Base-by-base conservation (phyloP, 2,888 invertebrate genomes). In the Pasiphila rectangulata region DNA sequence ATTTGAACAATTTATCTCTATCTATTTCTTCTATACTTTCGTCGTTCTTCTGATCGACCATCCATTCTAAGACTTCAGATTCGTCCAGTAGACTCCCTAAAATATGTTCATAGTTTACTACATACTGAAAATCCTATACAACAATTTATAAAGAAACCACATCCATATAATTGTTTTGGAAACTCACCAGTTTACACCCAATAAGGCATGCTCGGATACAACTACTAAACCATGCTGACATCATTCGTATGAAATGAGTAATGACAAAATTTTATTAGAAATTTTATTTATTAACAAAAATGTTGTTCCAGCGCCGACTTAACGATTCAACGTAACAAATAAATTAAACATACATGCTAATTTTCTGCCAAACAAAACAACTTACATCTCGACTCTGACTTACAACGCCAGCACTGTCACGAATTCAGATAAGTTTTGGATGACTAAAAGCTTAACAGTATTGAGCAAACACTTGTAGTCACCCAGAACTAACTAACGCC, bases 1-100 rank as follows among this genome's bases (percentile, higher is more conserved):
- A 95, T 69, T 95, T 94, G 73, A 92, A 92, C 27, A 97, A 88
- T 65, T 92, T 91, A 37, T 96, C 95, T 65, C 97, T 91, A 68
- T 95, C 93, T 54, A 97, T 95, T 76, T 96, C 95, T 76, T 96
- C 96, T 61, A 97, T 96, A 71, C 96, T 96, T 75, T 95, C 95
- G 75, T 97, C 97, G 76, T 94, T 94, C 75, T 96, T 96, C 78
- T 97, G 97, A 75, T 94, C 94, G 48, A 95, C 91, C 92, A 97
- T 95, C 97, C 97, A 97, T 64, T 95, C 94, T 61, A 97, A 90
- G 3, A 97, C 96, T 75, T 94, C 94, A 35, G 90, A 90, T 79
- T 96, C 96, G 69, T 96, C 94, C 75, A 85, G 74, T 30, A 90
- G 83, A 69, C 87, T 86, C 51, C 89, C 89, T 89, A 86, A 78